A percentile compares a stretch with the other conserved stretches of the same genome.
Conservation (phyloP, 2,888 invertebrate species). For the Cataglyphis cursor region DNA sequence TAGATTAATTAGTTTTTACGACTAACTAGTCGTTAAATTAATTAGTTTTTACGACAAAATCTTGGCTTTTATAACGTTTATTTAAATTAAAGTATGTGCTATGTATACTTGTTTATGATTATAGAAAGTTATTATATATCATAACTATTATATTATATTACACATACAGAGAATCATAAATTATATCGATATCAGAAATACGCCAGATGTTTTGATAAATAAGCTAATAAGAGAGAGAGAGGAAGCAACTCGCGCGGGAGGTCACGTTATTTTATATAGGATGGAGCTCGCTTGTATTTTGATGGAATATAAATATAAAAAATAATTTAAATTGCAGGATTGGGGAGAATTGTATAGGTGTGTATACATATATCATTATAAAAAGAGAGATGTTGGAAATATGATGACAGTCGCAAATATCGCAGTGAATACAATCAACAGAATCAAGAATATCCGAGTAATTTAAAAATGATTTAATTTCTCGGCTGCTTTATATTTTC, state of each 20-base stretch:
- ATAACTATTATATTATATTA: neutral
- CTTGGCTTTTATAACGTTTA: neutral
- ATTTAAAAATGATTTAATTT: conserved; percentile 77
- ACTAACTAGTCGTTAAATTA: neutral
- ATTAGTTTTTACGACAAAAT: conserved; percentile 24
- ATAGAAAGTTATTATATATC: conserved; percentile 7
- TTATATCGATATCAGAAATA: conserved; percentile 13
- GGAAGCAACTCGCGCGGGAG: neutral
- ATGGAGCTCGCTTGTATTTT: conserved; percentile 7
- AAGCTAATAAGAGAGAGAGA: conserved; percentile 32
- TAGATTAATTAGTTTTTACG: conserved; percentile 29
- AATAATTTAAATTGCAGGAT: neutral
- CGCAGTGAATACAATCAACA: conserved; percentile 61
- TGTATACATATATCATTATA: neutral
- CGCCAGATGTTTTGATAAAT: conserved; percentile 26
- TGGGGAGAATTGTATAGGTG: neutral
- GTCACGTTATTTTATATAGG: neutral
- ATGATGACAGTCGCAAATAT: conserved; percentile 57
- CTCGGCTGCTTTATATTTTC: conserved; percentile 67
- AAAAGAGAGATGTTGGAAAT: conserved; percentile 13
- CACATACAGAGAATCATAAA: neutral
- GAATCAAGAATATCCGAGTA: conserved; percentile 43
- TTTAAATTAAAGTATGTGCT: neutral
- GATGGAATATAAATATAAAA: conserved; percentile 11
- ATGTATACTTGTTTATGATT: neutral